Conservation (phyloP, 2,888 invertebrate genomes). For the Hoplodrina ambigua region DNA sequence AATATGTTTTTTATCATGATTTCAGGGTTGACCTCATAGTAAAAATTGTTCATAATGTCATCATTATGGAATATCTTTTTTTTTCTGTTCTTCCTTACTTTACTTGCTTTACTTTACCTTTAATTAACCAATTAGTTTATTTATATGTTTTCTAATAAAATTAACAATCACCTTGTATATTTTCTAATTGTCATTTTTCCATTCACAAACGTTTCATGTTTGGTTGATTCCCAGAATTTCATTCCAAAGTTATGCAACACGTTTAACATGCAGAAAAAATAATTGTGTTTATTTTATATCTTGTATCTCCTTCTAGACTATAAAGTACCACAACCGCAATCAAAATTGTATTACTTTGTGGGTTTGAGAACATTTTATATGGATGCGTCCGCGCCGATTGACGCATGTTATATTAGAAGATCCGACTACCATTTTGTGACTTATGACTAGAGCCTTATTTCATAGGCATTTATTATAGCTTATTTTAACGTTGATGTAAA, state of each 20-base stretch:
- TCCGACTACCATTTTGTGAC: constrained; percentile 1
- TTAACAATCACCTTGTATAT: no score
- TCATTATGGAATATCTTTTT: no score
- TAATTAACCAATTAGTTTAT: no score
- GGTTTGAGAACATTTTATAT: constrained; percentile 29
- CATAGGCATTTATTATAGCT: no score
- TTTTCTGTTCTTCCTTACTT: no score
- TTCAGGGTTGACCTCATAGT: no score
- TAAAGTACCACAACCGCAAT: constrained; percentile 39
- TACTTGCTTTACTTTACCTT: no score
- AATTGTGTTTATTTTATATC: not conserved
- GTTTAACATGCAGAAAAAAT: constrained; percentile 21
- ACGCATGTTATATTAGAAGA: constrained; percentile 11
- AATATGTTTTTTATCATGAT: no score
- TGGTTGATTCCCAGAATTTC: constrained; percentile 42
- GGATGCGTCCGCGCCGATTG: constrained; percentile 33
- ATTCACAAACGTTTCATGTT: constrained; percentile 39
- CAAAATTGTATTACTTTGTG: constrained; percentile 38
- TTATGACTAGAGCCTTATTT: not conserved
- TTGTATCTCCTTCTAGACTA: constrained; percentile 9
- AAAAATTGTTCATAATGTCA: no score
- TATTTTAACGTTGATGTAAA: no score
- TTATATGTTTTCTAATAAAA: no score
- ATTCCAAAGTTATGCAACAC: constrained; percentile 24
- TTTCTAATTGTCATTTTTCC: constrained; percentile 16